These are phyloP conservation scores for Ariolimax columbianus DNA, from an alignment of 2,888 invertebrate genomes.

Conservation along the genomic window DNA sequence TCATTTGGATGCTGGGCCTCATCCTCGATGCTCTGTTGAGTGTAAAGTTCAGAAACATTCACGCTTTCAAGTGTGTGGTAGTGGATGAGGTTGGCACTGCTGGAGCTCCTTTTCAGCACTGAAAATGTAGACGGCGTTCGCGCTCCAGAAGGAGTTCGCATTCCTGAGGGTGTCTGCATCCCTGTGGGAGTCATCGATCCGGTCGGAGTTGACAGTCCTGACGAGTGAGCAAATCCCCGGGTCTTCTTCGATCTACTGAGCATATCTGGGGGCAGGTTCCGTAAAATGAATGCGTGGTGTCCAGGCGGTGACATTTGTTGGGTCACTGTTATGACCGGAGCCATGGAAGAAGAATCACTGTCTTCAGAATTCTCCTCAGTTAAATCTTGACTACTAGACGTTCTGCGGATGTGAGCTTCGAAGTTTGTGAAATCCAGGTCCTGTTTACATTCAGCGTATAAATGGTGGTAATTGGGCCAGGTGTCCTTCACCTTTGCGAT, in stretches of 20 bases:
- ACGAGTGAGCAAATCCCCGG: background rate
- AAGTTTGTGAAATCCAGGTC: constrained; percentile 6
- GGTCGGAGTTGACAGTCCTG: background rate
- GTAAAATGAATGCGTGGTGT: background rate
- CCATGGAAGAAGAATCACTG: background rate
- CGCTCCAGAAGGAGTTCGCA: background rate
- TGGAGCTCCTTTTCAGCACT: background rate
- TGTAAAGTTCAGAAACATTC: background rate
- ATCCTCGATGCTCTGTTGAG: background rate
- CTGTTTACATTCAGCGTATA: constrained; percentile 1
- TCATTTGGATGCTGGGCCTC: background rate
- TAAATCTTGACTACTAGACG: background rate
- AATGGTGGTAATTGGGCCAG: background rate
- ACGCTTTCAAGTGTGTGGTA: constrained; percentile 3
- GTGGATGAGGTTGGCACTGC: constrained; percentile 22
- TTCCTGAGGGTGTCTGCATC: background rate
- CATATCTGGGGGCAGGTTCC: background rate
- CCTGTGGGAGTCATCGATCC: background rate
- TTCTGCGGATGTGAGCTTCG: background rate
- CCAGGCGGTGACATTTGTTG: background rate
- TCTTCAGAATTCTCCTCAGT: background rate
- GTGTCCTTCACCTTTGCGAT: background rate
- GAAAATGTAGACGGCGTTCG: background rate
- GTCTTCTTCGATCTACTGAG: background rate
- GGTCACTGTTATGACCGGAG: background rate